Evolutionary conservation across 2,797 vertebrate species (phyloP), one percentile per base, ranked within the genome.

Genomic region (Urophycis tenuis): DNA sequence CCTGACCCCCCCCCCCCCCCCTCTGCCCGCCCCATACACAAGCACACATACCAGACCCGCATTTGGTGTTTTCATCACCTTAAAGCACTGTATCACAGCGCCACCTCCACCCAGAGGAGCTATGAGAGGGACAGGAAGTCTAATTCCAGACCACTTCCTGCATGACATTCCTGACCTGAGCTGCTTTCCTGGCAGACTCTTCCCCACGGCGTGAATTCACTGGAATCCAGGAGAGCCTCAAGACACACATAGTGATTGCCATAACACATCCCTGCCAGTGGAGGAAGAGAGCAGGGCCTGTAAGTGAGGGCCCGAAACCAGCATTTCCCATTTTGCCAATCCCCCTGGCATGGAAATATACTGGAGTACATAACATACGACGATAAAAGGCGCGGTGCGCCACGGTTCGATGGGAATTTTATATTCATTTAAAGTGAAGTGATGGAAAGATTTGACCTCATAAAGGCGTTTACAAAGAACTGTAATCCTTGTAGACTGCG

Each of bases 81-180:
- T 88, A 60, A 60, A 80, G 82, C 72, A 72, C 76, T 36, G 1
- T 6, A 67, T 67, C 60, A 25, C 84, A 75, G 81, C 78, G 76
- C 80, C 36, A 72, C 82, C 88, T 84, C 82, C 87, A 84, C 91
- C 87, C 89, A 83, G 76, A 89, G 80, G 53, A 87, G 83, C 82
- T 79, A 72, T 70, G 78, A 83, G 87, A 86, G 74, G 80, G 88
- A 90, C 88, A 92, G 93, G 93, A 94, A 92, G 91, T 92, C 92
- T 94, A 94, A 92, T 91, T 94, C 86, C 87, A 90, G 91, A 91
- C 90, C 81, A 91, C 89, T 94, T 94, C 93, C 93, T 92, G 90
- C 81, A 85, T 91, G 92, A 92, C 93, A 94, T 94, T 94, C 93
- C 92, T 92, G 90, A 91, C 90, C 91, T 84, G 86, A 84, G 84